These are phyloP conservation scores for Engraulis encrasicolus DNA, from an alignment of 2,113 vertebrate genomes.

Conservation along the genomic window DNA sequence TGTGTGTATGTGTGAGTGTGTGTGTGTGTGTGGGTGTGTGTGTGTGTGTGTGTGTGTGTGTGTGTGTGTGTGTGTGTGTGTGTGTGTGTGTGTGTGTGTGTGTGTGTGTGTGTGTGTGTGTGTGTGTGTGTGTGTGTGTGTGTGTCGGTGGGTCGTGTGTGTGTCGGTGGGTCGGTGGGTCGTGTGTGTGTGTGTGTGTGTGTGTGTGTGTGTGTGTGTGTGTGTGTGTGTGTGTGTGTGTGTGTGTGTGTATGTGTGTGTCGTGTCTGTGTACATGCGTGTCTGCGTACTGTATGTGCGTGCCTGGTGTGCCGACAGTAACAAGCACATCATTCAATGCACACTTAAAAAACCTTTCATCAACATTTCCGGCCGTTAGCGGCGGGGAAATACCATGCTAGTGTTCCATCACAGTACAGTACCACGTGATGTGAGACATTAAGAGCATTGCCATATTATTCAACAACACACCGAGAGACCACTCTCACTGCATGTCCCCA, in stretches of 20 bases:
- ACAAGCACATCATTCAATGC: constrained; percentile 16
- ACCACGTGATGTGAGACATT: not conserved
- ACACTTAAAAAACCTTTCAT: constrained; percentile 7
- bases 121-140: not conserved
- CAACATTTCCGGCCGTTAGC: not conserved
- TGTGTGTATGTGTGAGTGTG: not conserved
- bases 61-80: not conserved
- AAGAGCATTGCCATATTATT: not conserved
- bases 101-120: not conserved
- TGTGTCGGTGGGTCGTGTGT: not conserved
- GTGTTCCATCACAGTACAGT: not conserved
- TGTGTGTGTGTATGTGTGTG: constrained; percentile 14
- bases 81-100: not conserved
- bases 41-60: not conserved
- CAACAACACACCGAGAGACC: not conserved
- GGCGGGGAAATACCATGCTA: not conserved
- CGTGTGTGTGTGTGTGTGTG: not conserved
- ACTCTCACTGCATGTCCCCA: not conserved
- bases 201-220: not conserved
- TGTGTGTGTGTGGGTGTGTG: not conserved
- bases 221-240: not conserved
- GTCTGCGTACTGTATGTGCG: no score
- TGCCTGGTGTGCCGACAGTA: not conserved
- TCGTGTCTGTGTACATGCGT: not conserved
- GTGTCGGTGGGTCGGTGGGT: not conserved